A percentile compares a stretch with the other conserved stretches of the same genome.
These are phyloP conservation scores for Pseudopodoces humilis DNA, from an alignment of 2,113 vertebrate genomes.

Conservation along the genomic window DNA sequence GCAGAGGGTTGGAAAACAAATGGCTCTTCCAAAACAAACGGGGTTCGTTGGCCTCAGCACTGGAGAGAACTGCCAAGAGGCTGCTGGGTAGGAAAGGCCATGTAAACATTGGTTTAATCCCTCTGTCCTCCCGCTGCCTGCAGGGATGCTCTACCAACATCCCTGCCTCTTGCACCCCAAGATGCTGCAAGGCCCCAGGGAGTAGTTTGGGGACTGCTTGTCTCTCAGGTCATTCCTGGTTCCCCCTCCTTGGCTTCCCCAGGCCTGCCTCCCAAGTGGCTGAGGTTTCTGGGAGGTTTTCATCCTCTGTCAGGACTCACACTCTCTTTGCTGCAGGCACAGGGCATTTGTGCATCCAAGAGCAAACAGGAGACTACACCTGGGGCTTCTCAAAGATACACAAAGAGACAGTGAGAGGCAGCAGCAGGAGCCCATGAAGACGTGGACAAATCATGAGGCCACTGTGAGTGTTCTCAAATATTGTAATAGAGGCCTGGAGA, in stretches of 20 bases:
- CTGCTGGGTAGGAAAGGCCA: constrained; percentile 42
- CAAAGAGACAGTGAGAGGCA: background rate
- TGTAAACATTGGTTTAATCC: constrained; percentile 31
- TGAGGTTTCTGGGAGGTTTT: background rate
- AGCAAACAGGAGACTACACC: background rate
- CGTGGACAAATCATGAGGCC: background rate
- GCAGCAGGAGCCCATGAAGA: background rate
- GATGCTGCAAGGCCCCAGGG: background rate
- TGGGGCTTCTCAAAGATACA: accelerated
- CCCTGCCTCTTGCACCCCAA: background rate
- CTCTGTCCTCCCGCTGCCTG: background rate
- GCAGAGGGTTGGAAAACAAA: constrained; percentile 25
- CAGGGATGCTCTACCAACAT: background rate
- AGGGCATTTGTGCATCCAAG: background rate
- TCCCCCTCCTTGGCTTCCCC: background rate
- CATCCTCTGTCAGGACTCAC: accelerated
- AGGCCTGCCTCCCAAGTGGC: background rate
- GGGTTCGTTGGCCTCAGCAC: background rate
- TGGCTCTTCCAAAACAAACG: constrained; percentile 39
- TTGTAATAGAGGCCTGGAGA: background rate
- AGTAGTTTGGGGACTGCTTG: background rate
- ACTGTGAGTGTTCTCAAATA: background rate
- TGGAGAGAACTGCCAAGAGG: constrained; percentile 7
- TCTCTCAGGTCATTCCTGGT: background rate
- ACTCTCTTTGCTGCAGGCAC: background rate